Percentiles rank a stretch among this genome's conserved stretches.
Conservation (phyloP, 1,140 invertebrate species). For the Eufriesea mexicana region DNA sequence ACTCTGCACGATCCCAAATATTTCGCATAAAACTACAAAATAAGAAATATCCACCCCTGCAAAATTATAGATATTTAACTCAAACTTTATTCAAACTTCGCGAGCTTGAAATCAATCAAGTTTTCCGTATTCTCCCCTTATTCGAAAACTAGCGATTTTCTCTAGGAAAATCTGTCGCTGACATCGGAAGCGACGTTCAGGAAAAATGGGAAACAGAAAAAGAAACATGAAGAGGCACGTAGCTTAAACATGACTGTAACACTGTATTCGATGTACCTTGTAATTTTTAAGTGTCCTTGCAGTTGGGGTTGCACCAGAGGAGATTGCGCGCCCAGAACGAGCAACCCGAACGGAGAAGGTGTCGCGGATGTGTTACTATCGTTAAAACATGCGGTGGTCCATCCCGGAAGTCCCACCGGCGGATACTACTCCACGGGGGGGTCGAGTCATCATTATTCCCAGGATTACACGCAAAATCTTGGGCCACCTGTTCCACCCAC, state of each 20-base stretch:
- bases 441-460: slow-evolving; percentile 79
- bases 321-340: slow-evolving; percentile 76
- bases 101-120: no score
- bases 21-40: no score
- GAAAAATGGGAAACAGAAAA: not conserved
- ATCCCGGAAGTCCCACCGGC: slow-evolving; percentile 85
- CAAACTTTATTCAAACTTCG: no score
- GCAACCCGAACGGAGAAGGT: slow-evolving; percentile 83
- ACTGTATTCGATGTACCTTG: slow-evolving; percentile 30
- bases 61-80: no score
- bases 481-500: slow-evolving; percentile 78
- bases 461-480: slow-evolving; percentile 79
- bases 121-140: no score
- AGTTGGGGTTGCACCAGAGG: slow-evolving; percentile 80
- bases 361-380: slow-evolving; percentile 93
- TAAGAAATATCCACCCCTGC: no score
- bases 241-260: not conserved
- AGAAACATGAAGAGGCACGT: not conserved
- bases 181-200: no score
- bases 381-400: slow-evolving; percentile 93
- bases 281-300: slow-evolving; percentile 53
- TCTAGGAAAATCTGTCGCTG: no score
- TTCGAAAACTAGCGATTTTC: not conserved
- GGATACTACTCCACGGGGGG: slow-evolving; percentile 77
- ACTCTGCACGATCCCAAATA: no score